Base-by-base conservation (phyloP, 2,888 invertebrate genomes). In the Hirudinaria manillensis region DNA sequence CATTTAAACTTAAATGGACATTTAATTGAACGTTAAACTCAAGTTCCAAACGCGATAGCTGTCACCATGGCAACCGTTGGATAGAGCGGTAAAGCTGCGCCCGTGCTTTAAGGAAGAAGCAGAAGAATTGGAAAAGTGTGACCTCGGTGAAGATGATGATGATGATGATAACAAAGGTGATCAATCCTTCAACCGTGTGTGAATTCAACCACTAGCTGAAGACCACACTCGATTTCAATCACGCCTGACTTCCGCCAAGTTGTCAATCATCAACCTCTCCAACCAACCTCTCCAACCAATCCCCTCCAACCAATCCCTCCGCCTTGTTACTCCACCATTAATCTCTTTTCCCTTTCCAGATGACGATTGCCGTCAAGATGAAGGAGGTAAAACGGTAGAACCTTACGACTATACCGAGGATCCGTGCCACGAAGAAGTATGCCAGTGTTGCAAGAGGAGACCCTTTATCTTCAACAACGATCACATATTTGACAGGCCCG, bases 1-100 rank as follows among this genome's bases (percentile, higher is more conserved):
- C n/a, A n/a, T n/a, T n/a, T n/a, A n/a, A n/a, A n/a, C n/a, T n/a
- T 36, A 36, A 36, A 36, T 36, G 36, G 10, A 36, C 36, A 36
- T 36, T 36, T 36, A 36, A 36, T 45, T 45, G 16, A 45, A 7
- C 45, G 1, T 16, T 1, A 45, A 45, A 45, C 45, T 6, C 16
- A 38, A 70, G 21, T 38, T n/a, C 45, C 3, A 70, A 38, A 38
- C 27, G 45, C 38, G 10, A 34, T 34, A 72, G 72, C 29, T 72
- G 21, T 53, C 72, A 51, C 72, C 55, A 55, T 72, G 72, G 72
- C 51, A 32, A 13, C 72, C 72, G 16, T 3, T 72, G 4, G 16
- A 24, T 16, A 55, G 45, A 6, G 53, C 51, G 27, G 29, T 72
- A 24, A 53, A 16, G 6, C 27, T 72, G 32, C 27, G 53, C 21